Conservation (phyloP, 2,888 invertebrate genomes). For the Lycophotia porphyrea region DNA sequence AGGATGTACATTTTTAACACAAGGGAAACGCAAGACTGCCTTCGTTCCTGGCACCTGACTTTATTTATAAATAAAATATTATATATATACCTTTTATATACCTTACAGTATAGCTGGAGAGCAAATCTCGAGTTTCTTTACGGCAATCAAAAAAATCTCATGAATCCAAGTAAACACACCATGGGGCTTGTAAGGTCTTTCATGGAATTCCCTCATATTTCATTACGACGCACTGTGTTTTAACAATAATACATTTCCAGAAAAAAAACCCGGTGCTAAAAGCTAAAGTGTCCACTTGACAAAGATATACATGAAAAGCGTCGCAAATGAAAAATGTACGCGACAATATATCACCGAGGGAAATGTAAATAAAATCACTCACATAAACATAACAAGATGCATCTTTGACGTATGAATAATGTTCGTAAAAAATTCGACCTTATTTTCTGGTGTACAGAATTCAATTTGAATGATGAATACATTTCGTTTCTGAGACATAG, state of each 20-base stretch:
- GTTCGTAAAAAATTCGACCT: conserved; percentile 49
- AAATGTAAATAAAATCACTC: conserved; percentile 70
- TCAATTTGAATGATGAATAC: conserved; percentile 49
- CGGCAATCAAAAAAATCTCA: conserved; percentile 25
- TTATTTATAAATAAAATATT: conserved; percentile 19
- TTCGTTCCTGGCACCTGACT: background rate
- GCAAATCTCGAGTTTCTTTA: background rate
- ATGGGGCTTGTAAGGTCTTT: background rate
- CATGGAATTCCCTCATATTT: conserved; percentile 39
- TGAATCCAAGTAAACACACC: background rate
- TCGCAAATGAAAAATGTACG: conserved; percentile 68
- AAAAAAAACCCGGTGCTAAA: conserved; percentile 48
- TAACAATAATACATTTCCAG: conserved; percentile 54
- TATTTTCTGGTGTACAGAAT: conserved; percentile 40
- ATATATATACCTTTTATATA: too few species aligned
- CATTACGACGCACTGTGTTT: conserved; percentile 38
- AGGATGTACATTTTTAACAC: conserved; percentile 36
- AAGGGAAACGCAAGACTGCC: conserved; percentile 2
- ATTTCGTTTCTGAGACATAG: background rate
- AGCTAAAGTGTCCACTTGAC: conserved; percentile 69
- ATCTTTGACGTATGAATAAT: conserved; percentile 54
- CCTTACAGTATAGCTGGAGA: background rate
- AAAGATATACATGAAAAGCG: conserved; percentile 65
- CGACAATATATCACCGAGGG: conserved; percentile 67
- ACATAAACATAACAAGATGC: conserved; percentile 64